Conservation (phyloP, 2,797 vertebrate species). For the Balearica regulorum region DNA sequence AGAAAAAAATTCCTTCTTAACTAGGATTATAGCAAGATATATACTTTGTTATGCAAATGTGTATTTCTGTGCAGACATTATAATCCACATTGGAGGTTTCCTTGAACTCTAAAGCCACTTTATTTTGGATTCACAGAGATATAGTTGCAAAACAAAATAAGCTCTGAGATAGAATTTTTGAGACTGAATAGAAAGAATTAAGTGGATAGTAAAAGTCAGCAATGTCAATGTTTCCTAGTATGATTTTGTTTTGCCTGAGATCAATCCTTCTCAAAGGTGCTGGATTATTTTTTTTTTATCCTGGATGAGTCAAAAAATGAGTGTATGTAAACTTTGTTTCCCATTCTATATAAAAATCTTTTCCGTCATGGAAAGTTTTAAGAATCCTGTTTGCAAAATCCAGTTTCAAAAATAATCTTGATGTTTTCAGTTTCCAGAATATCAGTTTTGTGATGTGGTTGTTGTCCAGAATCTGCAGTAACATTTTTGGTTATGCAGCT, state of each 20-base stretch:
- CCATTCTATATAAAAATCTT: not conserved
- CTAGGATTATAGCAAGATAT: constrained; percentile 7
- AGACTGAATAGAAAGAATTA: constrained; percentile 3
- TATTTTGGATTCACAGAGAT: constrained; percentile 20
- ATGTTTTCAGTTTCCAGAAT: not conserved
- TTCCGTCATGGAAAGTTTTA: not conserved
- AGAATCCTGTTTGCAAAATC: not conserved
- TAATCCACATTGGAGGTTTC: not conserved
- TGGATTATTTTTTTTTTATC: not conserved
- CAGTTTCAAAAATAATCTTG: not conserved
- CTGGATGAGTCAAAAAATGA: not conserved
- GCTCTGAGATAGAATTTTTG: not conserved
- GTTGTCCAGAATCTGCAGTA: not conserved
- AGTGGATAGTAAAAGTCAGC: not conserved
- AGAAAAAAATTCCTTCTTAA: not conserved
- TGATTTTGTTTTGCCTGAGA: not conserved
- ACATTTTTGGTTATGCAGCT: not conserved
- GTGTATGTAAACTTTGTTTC: not conserved
- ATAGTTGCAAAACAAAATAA: constrained; percentile 26
- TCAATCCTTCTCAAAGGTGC: not conserved
- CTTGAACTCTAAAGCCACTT: constrained; percentile 27
- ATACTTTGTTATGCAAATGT: constrained; percentile 41
- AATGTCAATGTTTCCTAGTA: not conserved
- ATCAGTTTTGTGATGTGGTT: not conserved
- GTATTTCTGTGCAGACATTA: not conserved